Evolutionary conservation across 2,113 vertebrate genomes (phyloP), one percentile per base, ranked within the genome.

Genomic region (Phycodurus eques): DNA sequence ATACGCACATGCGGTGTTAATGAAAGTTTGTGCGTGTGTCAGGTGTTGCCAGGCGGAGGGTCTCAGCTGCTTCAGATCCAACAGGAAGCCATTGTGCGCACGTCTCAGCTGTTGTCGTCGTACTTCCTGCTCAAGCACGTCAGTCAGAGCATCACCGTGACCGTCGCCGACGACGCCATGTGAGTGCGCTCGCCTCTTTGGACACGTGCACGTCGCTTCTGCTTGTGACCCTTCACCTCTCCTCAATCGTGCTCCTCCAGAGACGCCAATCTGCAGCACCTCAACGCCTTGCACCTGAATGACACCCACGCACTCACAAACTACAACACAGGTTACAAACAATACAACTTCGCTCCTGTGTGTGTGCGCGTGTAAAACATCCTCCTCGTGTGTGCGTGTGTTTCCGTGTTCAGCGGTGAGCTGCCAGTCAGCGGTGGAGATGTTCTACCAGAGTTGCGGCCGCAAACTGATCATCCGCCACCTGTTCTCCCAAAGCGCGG

Each of bases 191-290:
- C 8, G 19, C 35, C 35, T 33, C 33, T 31, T 15, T 61, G 4
- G 12, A 8, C 8, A 13, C 22, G 6, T 2, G 43, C 59, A 8
- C 13, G 12, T 8, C 17, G 60, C 33, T 42, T 67, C 44, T 49
- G 33, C 20, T 8, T 7, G 31, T 81, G 39, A 68, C 22, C 51
- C 74, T 49, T 79, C 15, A 60, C 57, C 63, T 61, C 17, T 2
- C 19, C 39, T 79, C 62, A 1, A 8, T 19, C 66, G 44, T 68
- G 22, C 76, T 17, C 56, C 80, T 79, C 68, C 68, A 99, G 97
- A 80, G 96, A 99, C 19, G 95, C 95, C 6, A 98, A 98, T 78
- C 92, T 99, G 76, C 96, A 98, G 88, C 96, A 98, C 82, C 91
- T 99, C 10, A 96, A 95, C 0, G 95, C 96, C 42, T 71, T 98